phyloP scores from a whole-genome alignment of 2,113 vertebrate genomes.

The Ciconia stormi region DNA sequence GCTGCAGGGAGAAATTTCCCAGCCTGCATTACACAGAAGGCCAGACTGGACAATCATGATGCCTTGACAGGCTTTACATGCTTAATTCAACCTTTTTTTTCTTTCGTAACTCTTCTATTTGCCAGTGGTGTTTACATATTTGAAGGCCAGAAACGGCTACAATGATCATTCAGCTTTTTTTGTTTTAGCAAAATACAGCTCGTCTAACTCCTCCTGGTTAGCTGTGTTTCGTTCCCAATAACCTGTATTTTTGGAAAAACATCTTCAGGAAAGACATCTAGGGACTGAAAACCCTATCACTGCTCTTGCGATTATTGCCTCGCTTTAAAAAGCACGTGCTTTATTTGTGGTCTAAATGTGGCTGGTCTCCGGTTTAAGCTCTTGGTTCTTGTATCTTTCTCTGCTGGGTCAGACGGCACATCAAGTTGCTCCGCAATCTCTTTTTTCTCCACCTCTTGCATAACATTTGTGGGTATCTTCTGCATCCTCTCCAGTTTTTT shows the following conservation, averaged over 20 bases:
- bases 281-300: background rate
- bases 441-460: background rate
- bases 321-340: background rate
- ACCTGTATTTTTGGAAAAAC: background rate
- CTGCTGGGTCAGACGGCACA: background rate
- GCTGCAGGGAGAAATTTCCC: background rate
- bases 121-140: background rate
- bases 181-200: background rate
- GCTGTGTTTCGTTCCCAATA: background rate
- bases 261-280: background rate
- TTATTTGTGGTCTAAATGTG: background rate
- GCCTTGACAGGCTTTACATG: background rate
- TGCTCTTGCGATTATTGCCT: background rate
- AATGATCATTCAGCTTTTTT: too few species aligned
- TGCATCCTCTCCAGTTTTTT: background rate
- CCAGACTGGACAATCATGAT: background rate
- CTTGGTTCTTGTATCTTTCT: background rate
- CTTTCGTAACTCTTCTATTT: background rate
- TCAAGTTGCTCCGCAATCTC: rapidly evolving
- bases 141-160: background rate
- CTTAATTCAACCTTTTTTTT: background rate
- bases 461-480: background rate
- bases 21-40: background rate
- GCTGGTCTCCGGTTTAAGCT: background rate
- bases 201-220: background rate